Evolutionary conservation across 2,797 vertebrate genomes (phyloP).

Genomic region (Periparus ater): DNA sequence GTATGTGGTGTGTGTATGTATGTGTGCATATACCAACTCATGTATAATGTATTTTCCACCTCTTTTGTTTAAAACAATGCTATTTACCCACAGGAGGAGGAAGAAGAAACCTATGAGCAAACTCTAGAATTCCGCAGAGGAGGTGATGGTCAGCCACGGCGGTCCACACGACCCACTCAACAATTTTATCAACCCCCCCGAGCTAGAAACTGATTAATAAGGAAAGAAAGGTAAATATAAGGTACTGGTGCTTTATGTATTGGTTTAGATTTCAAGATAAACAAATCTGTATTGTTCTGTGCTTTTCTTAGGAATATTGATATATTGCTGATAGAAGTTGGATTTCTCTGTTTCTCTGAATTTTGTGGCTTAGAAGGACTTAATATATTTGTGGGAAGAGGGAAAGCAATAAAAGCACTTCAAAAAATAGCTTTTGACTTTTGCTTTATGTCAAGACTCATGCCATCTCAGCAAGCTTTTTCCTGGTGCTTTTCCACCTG

Average conservation of each 20-base stretch:
- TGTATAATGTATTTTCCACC: not conserved
- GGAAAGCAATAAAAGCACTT: not conserved
- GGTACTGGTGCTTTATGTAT: not conserved
- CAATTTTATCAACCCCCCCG: conserved; percentile 97
- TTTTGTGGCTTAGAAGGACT: not conserved
- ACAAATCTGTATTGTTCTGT: not conserved
- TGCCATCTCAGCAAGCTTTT: not conserved
- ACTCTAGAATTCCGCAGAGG: conserved; percentile 94
- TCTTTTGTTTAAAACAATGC: conserved; percentile 54
- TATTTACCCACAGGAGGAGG: conserved; percentile 86
- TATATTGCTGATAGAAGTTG: not conserved
- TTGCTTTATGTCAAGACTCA: not conserved
- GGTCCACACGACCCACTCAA: conserved; percentile 91
- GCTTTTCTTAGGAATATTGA: not conserved
- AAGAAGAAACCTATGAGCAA: conserved; percentile 90
- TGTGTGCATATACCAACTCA: not conserved
- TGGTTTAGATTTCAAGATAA: not conserved
- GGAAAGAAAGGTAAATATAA: conserved; percentile 66
- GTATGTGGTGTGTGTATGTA: not conserved
- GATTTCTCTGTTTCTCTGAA: not conserved
- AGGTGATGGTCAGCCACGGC: conserved; percentile 92
- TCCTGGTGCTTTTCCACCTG: not conserved
- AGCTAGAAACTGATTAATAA: conserved; percentile 87
- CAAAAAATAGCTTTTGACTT: not conserved
- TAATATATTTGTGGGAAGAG: not conserved